phyloP scores from a whole-genome alignment of 35 echinoderm and acorn worm species.

The Hemicentrotus pulcherrimus region DNA sequence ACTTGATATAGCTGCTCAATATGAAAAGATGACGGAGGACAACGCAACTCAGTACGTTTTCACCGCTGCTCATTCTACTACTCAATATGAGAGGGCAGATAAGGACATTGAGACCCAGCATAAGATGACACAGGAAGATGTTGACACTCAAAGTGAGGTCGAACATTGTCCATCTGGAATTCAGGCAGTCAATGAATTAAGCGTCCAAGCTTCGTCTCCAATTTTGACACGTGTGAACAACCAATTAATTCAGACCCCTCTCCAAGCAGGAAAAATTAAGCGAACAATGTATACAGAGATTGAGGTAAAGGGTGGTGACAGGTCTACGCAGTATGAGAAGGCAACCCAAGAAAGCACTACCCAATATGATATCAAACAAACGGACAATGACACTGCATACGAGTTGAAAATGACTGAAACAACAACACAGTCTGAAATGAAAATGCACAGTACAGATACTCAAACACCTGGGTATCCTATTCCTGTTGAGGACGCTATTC shows the following conservation, averaged over 20 bases:
- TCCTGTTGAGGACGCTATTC: not conserved
- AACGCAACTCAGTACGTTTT: not conserved
- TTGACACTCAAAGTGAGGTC: not conserved
- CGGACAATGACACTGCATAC: not conserved
- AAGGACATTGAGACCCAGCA: not conserved
- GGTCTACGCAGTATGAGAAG: not conserved
- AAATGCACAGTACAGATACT: not conserved
- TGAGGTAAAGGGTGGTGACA: not conserved
- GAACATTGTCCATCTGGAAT: not conserved
- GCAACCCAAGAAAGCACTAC: not conserved
- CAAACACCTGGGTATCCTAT: not conserved
- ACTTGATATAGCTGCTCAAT: not conserved
- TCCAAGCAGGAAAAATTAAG: not conserved
- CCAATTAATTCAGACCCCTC: not conserved
- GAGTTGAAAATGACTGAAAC: not conserved
- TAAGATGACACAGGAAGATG: not conserved
- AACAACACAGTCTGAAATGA: not conserved
- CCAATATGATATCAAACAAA: not conserved
- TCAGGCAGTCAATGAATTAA: not conserved
- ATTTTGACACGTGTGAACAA: not conserved
- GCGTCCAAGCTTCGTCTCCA: constrained; percentile 21
- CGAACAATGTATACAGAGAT: constrained; percentile 16
- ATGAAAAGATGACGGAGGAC: not conserved
- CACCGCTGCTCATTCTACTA: not conserved
- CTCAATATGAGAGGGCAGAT: not conserved